phyloP scores from a whole-genome alignment of 2,888 invertebrate species.

The Noctua janthe region DNA sequence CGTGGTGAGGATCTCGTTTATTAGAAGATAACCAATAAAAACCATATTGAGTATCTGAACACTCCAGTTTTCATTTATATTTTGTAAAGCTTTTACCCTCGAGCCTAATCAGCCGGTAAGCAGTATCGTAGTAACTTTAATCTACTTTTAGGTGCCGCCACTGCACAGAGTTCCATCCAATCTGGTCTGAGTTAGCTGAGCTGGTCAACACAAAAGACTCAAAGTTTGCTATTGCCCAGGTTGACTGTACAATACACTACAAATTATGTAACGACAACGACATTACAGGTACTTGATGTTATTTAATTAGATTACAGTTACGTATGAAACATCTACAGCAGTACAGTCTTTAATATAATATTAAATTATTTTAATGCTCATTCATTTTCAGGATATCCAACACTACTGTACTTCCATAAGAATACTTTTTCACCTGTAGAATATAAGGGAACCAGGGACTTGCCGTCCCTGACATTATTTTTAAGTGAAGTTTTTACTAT shows the following conservation, averaged over 20 bases:
- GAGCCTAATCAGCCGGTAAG: slow-evolving; percentile 3
- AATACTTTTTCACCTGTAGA: slow-evolving; percentile 92
- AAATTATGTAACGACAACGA: slow-evolving; percentile 93
- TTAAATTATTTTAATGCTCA: neutral
- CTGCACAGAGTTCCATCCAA: slow-evolving; percentile 94
- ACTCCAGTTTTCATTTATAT: neutral
- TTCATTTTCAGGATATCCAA: slow-evolving; percentile 90
- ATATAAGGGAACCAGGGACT: slow-evolving; percentile 94
- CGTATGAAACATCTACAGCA: neutral
- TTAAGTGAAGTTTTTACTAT: slow-evolving; percentile 92
- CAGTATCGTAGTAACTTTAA: neutral
- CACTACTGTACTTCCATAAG: slow-evolving; percentile 94
- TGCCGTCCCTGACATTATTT: slow-evolving; percentile 94
- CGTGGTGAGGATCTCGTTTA: slow-evolving; percentile 91
- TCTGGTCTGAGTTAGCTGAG: slow-evolving; percentile 94
- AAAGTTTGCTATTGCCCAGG: slow-evolving; percentile 93
- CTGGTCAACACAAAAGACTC: slow-evolving; percentile 91
- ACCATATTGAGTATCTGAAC: neutral
- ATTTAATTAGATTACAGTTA: slow-evolving; percentile 31
- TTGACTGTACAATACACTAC: slow-evolving; percentile 94
- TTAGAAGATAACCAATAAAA: neutral
- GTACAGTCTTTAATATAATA: neutral
- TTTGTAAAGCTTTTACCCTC: slow-evolving; percentile 5
- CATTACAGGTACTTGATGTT: slow-evolving; percentile 90
- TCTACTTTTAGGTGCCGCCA: slow-evolving; percentile 94